Evolutionary conservation across 2,797 vertebrate species (phyloP), one percentile per base, ranked within the genome.

Genomic region (Rhinichthys osculus): DNA sequence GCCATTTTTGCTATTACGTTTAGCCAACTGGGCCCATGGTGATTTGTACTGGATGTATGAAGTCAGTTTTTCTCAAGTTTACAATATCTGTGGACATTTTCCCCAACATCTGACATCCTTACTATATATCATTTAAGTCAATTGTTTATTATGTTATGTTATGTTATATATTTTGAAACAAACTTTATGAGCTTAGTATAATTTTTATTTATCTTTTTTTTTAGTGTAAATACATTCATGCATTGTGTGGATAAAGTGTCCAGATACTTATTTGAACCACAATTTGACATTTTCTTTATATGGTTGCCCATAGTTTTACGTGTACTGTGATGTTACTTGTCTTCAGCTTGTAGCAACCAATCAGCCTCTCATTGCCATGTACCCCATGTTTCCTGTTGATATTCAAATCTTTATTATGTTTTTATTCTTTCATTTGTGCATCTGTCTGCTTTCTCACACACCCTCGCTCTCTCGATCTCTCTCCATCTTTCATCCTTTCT

Each of bases 401-500:
- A 67, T 50, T 84, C 33, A 67, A 57, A 70, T 78, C 78, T 77
- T 78, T 81, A 57, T 35, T 81, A 72, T 67, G 40, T 80, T 79
- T 72, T 76, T 44, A 21, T 30, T 71, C 73, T 81, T 81, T 59
- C 38, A 21, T 47, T 30, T 83, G 38, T 64, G 83, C 90, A 85
- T 86, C 85, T 73, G 50, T 79, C 47, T 64, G 27, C 21, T 47
- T 78, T 84, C 14, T 82, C 33, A 62, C 11, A 67, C 59, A 72
- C 14, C 35, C 87, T 88, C 87, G 33, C 57, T 83, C 64, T 72
- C 79, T 59, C 19, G 71, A 54, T 86, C 54, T 77, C 59, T 87
- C 30, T 33, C 35, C 66, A 42, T 80, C 35, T 86, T 69, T 85
- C 79, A 85, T 84, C 71, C 40, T 70, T 71, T 86, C 78, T 87